Conservation (phyloP, 2,797 vertebrate species). For the Cottoperca gobio region DNA sequence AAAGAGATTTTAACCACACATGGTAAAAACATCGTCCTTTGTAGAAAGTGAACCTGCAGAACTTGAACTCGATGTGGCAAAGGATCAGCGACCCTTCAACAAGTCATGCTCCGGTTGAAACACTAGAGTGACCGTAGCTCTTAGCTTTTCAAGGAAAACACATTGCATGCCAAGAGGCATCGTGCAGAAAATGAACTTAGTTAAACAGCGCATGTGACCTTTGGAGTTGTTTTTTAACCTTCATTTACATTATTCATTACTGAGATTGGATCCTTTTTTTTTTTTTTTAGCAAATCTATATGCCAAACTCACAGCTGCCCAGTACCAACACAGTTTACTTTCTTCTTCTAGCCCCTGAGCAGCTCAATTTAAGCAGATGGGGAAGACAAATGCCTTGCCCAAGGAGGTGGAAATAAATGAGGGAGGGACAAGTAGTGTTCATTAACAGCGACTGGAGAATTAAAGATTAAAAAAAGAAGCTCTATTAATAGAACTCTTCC, state of each 20-base stretch:
- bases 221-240: not conserved
- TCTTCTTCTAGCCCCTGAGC: not conserved
- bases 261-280: not conserved
- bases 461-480: not conserved
- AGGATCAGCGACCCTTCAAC: not conserved
- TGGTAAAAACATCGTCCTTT: not conserved
- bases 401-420: conserved; percentile 25
- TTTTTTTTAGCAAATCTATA: not conserved
- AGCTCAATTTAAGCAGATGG: not conserved
- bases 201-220: not conserved
- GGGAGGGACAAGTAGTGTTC: not conserved
- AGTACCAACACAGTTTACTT: not conserved
- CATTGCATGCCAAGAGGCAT: not conserved
- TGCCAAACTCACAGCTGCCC: not conserved
- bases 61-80: conserved; percentile 3
- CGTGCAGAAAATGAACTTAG: not conserved
- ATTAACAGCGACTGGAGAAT: not conserved
- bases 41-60: conserved; percentile 1
- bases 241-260: not conserved
- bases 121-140: not conserved
- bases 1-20: not conserved
- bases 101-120: not conserved
- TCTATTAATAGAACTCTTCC: not conserved
- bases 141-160: not conserved
- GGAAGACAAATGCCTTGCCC: conserved; percentile 30